Base-by-base conservation (phyloP, 2,113 vertebrate species). In the Genyomyrus donnyi region DNA sequence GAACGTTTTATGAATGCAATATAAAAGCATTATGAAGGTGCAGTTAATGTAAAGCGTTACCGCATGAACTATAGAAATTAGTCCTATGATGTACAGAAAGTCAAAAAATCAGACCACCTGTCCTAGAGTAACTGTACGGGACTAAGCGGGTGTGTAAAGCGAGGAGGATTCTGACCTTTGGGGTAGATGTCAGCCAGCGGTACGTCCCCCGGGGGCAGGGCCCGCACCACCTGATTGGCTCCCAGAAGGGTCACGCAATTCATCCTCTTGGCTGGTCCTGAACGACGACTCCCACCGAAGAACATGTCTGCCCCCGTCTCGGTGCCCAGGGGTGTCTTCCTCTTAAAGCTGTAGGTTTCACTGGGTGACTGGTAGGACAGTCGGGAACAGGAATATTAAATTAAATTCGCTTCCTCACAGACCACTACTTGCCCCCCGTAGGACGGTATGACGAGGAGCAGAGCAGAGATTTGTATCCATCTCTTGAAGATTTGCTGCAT, bases 311-410 rank as follows among this genome's bases (percentile, higher is more conserved):
- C 88, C 49, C 91, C 90, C 77, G 53, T 93, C 89, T 93, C 92
- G 3, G 24, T 92, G 8, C 94, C 94, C 58, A 98, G 93, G 58
- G 96, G 91, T 0, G 94, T 94, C 0, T 91, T 93, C 92, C 98
- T 97, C 91, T 93, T 97, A 93, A 97, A 99, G 94, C 96, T 97
- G 93, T 98, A 98, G 27, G 99, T 97, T 94, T 99, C 98, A 92
- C 94, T 98, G 62, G 98, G 96, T 77, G 98, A 99, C 98, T 99
- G 93, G 11, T 89, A 90, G 87, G 92, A 24, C 86, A 21, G 50
- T 86, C 1, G 89, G 80, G 48, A 52, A 83, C 21, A 53, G 50
- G 11, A 39, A 86, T 45, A 24, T n/a, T 27, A 85, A 49, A 85
- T 42, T n/a, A 9, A 7, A 85, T 24, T 13, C 0, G 46, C 7